Base-by-base conservation (phyloP, 2,888 invertebrate species). In the Osmoderma eremita region DNA sequence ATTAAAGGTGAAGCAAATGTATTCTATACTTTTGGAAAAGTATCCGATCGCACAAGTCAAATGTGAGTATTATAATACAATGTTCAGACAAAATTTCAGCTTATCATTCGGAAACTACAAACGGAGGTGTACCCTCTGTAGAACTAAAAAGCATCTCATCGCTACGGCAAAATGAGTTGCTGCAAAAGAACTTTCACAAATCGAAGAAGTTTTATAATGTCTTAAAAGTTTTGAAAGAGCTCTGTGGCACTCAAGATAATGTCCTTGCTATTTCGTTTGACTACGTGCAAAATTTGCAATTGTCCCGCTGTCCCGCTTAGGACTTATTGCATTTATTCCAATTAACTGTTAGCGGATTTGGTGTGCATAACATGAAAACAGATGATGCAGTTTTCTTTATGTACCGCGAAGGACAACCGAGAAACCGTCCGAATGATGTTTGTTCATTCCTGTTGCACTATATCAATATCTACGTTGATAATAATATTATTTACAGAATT, bases 341-440 rank as follows among this genome's bases (percentile, higher is more conserved):
- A 54, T 58, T 74, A 1, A 70, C 65, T 54, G 18, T 68, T 2
- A 68, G 65, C 61, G 67, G 53, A 10, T 72, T 72, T 64, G 64
- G 67, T 10, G 53, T 72, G 17, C 68, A 72, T 58, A 65, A 73
- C 20, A 22, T 71, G 15, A 48, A 13, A 15, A 54, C 48, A 15
- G 22, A 41, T 13, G 12, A 65, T 51, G 15, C 54, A 20, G 66
- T 65, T 36, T 48, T 64, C 36, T 69, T 49, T 53, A 36, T 67
- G 15, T 64, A 63, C 39, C 69, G 69, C 30, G 67, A 70, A 54
- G 69, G 69, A 10, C 10, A 36, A 18, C 67, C 69, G 10, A 41
- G 51, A 36, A 69, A 70, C 38, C 62, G 64, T 13, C 62, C 64
- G 13, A 63, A 68, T 53, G 69, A 70, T 50, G 50, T 49, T 17